A percentile compares a stretch with the other conserved stretches of the same genome.
phyloP scores from a whole-genome alignment of 64 coral and sea anemone species.

The Porites australiensis region DNA sequence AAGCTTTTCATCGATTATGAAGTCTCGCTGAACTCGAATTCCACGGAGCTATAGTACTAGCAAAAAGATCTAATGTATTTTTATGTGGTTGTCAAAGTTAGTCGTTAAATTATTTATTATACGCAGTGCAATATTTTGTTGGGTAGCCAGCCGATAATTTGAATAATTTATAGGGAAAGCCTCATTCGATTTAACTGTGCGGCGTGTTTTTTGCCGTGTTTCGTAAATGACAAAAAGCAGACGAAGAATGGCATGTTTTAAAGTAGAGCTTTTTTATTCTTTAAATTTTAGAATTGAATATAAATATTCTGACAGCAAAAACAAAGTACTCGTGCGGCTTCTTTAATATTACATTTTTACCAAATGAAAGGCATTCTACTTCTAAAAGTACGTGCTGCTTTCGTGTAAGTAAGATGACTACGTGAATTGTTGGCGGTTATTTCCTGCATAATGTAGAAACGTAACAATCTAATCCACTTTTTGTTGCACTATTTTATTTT shows the following conservation, averaged over 20 bases:
- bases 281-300: too few relatives aligned
- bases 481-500: neutral
- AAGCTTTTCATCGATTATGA: constrained; percentile 17
- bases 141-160: neutral
- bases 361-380: neutral
- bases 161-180: constrained; percentile 32
- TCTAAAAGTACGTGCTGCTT: neutral
- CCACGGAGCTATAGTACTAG: neutral
- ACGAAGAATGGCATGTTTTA: too few relatives aligned
- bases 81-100: neutral
- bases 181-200: constrained; percentile 7
- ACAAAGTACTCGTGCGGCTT: neutral
- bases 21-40: neutral
- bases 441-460: constrained; percentile 16
- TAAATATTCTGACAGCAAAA: too few relatives aligned
- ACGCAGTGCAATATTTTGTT: neutral
- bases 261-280: too few relatives aligned
- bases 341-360: neutral
- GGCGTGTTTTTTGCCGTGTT: neutral
- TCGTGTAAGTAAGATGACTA: constrained; percentile 6
- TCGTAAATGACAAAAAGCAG: too few relatives aligned
- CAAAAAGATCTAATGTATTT: neutral
- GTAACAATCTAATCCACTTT: neutral
- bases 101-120: constrained; percentile 32
- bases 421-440: neutral